Evolutionary conservation across 2,797 vertebrate genomes (phyloP).

Genomic region (Melanogrammus aeglefinus): DNA sequence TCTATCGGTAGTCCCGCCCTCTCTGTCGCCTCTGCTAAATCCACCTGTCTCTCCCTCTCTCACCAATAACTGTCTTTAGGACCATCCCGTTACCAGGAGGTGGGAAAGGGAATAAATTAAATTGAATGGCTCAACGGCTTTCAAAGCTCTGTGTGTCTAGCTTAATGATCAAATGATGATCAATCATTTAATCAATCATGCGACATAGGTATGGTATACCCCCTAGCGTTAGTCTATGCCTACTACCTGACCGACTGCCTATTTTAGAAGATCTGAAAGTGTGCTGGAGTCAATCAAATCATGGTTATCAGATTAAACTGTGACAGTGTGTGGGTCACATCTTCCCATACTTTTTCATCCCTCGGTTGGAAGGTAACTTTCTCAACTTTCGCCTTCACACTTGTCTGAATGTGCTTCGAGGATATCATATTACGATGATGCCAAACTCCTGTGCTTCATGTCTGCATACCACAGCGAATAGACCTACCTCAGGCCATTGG

Average conservation of each 20-base stretch:
- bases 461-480: constrained; percentile 29
- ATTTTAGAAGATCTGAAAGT: neutral
- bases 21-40: neutral
- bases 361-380: neutral
- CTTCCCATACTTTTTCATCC: neutral
- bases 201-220: neutral
- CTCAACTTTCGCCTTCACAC: neutral
- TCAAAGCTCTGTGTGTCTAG: too few relatives aligned
- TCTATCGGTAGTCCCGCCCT: neutral
- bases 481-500: neutral
- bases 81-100: neutral
- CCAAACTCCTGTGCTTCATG: constrained; percentile 32
- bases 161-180: neutral
- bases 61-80: neutral
- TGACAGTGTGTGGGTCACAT: neutral
- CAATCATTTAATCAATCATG: neutral
- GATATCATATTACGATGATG: constrained; percentile 58
- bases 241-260: neutral
- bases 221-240: neutral
- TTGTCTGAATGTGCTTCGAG: neutral
- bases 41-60: neutral
- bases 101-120: neutral
- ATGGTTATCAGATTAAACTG: neutral
- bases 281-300: neutral
- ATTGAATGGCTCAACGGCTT: too few relatives aligned